phyloP scores from a whole-genome alignment of 2,888 invertebrate species.

The Diabrotica balteata region DNA sequence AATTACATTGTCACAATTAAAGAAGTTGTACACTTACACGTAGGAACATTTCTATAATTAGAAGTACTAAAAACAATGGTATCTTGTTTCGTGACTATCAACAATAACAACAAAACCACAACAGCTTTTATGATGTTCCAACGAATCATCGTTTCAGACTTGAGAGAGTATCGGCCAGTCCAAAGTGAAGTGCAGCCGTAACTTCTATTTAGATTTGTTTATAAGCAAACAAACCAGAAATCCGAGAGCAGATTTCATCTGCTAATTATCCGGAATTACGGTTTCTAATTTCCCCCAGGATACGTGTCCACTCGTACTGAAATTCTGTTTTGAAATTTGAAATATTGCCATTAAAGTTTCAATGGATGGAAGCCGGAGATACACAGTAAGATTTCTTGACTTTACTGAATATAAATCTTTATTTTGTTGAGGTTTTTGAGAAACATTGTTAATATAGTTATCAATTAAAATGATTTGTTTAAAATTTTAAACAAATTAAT shows the following conservation, averaged over 20 bases:
- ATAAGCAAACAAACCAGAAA: conserved; percentile 28
- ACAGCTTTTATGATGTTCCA: conserved; percentile 14
- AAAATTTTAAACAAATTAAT: too few species aligned
- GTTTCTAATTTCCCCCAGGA: conserved; percentile 50
- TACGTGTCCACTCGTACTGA: conserved; percentile 41
- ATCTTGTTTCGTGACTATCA: conserved; percentile 16
- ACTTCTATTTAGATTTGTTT: conserved; percentile 30
- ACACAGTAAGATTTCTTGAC: background rate
- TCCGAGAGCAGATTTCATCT: conserved; percentile 37
- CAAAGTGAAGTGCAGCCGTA: conserved; percentile 26
- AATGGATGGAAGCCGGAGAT: conserved; percentile 20
- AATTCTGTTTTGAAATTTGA: conserved; percentile 41
- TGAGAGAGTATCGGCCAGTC: conserved; percentile 16
- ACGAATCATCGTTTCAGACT: conserved; percentile 2
- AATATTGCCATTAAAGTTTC: conserved; percentile 43
- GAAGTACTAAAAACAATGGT: conserved; percentile 18
- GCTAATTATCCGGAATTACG: conserved; percentile 49
- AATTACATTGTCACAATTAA: conserved; percentile 2
- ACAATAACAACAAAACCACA: conserved; percentile 5
- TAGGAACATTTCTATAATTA: conserved; percentile 7
- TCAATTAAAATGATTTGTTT: too few species aligned
- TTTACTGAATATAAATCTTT: too few species aligned
- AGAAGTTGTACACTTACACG: background rate
- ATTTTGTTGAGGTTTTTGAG: too few species aligned
- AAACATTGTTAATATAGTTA: too few species aligned